A percentile compares a stretch with the other conserved stretches of the same genome.
These are phyloP conservation scores for Scaptomyza parva DNA, from an alignment of 2,888 invertebrate genomes.

Conservation along the genomic window DNA sequence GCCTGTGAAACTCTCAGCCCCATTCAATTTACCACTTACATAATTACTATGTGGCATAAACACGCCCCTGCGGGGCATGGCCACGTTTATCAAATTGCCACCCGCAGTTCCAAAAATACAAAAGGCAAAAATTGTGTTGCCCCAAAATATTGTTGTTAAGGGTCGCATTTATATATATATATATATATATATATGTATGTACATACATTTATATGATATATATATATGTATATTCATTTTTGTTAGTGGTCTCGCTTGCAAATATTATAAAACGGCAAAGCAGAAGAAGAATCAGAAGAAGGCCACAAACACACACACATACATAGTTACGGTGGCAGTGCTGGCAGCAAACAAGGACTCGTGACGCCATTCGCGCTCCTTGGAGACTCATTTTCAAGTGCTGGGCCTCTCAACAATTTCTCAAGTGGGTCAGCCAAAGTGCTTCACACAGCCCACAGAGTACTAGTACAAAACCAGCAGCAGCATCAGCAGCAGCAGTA, in stretches of 20 bases:
- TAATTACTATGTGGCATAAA: slow-evolving; percentile 49
- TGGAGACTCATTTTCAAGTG: slow-evolving; percentile 78
- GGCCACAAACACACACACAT: slow-evolving; percentile 38
- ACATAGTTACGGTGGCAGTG: slow-evolving; percentile 9
- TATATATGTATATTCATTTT: slow-evolving; percentile 16
- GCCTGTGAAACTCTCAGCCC: slow-evolving; percentile 6
- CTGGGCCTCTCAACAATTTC: slow-evolving; percentile 61
- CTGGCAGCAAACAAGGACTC: slow-evolving; percentile 39
- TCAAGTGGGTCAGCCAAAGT: slow-evolving; percentile 73
- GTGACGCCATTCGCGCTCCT: slow-evolving; percentile 66
- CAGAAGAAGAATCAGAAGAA: slow-evolving; percentile 65
- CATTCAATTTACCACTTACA: slow-evolving; percentile 59
- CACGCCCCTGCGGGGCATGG: slow-evolving; percentile 36
- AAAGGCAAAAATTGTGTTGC: slow-evolving; percentile 56
- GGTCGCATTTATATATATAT: slow-evolving; percentile 40
- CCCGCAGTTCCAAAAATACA: slow-evolving; percentile 34
- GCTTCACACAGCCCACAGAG: slow-evolving; percentile 35
- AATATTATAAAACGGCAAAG: slow-evolving; percentile 76
- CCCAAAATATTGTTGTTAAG: slow-evolving; percentile 66
- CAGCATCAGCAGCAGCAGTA: slow-evolving; percentile 18
- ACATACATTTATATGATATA: slow-evolving; percentile 20
- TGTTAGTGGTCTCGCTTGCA: slow-evolving; percentile 69
- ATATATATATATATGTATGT: background rate
- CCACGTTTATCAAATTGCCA: slow-evolving; percentile 58
- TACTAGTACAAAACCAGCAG: slow-evolving; percentile 17